Evolutionary conservation across 2,797 vertebrate species (phyloP).

Genomic region (Clarias fuscus): DNA sequence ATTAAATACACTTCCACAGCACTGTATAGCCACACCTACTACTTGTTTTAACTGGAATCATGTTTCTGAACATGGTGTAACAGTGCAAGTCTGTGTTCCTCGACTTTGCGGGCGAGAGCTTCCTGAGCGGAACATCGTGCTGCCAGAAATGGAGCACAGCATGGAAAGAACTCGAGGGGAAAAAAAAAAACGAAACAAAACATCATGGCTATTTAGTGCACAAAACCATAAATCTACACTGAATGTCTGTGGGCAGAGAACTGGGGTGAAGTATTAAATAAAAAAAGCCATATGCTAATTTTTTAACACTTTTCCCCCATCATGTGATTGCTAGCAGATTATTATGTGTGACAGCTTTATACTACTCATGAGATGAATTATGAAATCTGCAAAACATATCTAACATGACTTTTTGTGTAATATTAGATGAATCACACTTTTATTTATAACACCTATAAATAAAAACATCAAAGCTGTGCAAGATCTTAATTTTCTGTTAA

Average conservation of each 20-base stretch:
- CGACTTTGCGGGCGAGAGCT: not conserved
- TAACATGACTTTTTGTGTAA: not conserved
- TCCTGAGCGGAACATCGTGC: not conserved
- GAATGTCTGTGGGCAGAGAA: not conserved
- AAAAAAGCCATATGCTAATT: not conserved
- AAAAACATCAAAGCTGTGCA: too few species aligned
- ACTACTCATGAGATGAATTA: not conserved
- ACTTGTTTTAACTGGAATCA: too few species aligned
- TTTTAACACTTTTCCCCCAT: not conserved
- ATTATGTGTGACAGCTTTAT: not conserved
- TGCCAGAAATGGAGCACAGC: not conserved
- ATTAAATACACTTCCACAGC: too few species aligned
- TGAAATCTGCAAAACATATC: not conserved
- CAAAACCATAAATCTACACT: constrained; percentile 8
- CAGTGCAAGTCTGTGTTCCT: not conserved
- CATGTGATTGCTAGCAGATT: not conserved
- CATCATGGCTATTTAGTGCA: not conserved
- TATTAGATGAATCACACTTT: not conserved
- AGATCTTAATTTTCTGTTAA: too few species aligned
- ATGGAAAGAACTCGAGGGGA: not conserved
- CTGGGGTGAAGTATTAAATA: not conserved
- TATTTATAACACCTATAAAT: not conserved
- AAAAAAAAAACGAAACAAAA: not conserved
- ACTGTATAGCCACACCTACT: not conserved
- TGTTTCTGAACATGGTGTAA: not conserved